Conservation (phyloP, 1,140 invertebrate genomes). For the Bombus sylvicola region DNA sequence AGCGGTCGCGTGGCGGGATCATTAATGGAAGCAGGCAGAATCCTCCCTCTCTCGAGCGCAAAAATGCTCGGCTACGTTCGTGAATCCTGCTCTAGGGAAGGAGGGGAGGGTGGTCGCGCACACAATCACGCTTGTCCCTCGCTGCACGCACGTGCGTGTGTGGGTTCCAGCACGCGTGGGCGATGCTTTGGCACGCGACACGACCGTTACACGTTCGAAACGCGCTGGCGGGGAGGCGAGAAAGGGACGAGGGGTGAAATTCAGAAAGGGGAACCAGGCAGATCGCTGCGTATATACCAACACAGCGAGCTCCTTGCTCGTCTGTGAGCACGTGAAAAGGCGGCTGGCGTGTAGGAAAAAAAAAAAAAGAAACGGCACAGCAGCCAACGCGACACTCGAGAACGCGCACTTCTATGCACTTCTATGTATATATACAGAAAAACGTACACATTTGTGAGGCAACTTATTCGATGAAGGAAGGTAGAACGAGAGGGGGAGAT, state of each 20-base stretch:
- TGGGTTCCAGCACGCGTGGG: conserved; percentile 80
- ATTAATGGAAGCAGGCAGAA: conserved; percentile 21
- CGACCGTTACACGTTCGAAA: conserved; percentile 81
- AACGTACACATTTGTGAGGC: background rate
- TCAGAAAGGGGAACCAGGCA: conserved; percentile 72
- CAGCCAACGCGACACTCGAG: conserved; percentile 57
- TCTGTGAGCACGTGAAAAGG: conserved; percentile 41
- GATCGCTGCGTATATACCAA: conserved; percentile 33
- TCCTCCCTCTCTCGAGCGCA: conserved; percentile 23
- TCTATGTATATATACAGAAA: background rate
- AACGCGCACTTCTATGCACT: background rate
- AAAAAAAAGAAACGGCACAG: conserved; percentile 12
- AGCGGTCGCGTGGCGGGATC: conserved; percentile 57
- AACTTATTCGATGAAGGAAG: conserved; percentile 40
- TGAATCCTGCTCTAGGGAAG: conserved; percentile 38
- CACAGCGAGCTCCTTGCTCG: background rate
- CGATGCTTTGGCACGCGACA: conserved; percentile 83
- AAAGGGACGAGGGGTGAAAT: conserved; percentile 67
- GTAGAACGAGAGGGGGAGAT: conserved; percentile 27
- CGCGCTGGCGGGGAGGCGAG: conserved; percentile 61
- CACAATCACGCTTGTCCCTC: conserved; percentile 33
- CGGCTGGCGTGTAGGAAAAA: conserved; percentile 31
- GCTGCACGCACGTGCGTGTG: conserved; percentile 50
- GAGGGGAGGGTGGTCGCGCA: conserved; percentile 22
- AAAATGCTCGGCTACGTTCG: conserved; percentile 53